Base-by-base conservation (phyloP, 1,140 invertebrate genomes). In the Hetaerina americana region DNA sequence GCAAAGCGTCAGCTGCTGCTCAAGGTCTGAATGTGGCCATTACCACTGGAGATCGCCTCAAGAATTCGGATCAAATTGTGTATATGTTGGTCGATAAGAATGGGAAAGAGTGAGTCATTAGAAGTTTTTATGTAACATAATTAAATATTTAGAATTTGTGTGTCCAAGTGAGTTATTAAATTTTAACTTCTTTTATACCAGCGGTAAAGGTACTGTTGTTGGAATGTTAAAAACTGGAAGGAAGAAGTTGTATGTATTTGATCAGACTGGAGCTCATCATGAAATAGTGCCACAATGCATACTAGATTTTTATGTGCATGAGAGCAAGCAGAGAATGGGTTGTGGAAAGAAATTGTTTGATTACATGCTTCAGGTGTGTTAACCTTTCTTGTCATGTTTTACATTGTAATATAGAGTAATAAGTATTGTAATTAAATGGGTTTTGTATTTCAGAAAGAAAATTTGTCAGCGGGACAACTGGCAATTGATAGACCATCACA, bases 401-500 rank as follows among this genome's bases (percentile, higher is more conserved):
- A 22, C n/a, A 12, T 25, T 15, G 15, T 68, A 12, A 15, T 15
- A 10, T 15, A 3, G 27, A n/a, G 3, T 1, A 5, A 24, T 10
- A 68, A 26, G 24, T 18, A 5, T 68, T 68, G n/a, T 26, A 24
- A 68, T 1, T 68, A 1, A 71, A 71, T 25, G 27, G n/a, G 26
- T 24, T 66, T 69, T 72, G 68, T 75, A 77, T 85, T 83, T 15
- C 78, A 92, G 89, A 85, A 89, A 72, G 88, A 92, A 80, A 85
- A 89, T 73, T 82, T 90, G 22, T 79, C 80, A 26, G 87, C 92
- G 0, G 79, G 86, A 0, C 88, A 93, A 79, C 81, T 96, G 71
- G 94, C 95, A 0, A 91, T 97, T 74, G 95, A 97, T 80, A 85
- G 92, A 70, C 95, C 95, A 0, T 96, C 94, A 0, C 85, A 88